phyloP scores from a whole-genome alignment of 2,888 invertebrate genomes.

The Sisyra nigra region DNA sequence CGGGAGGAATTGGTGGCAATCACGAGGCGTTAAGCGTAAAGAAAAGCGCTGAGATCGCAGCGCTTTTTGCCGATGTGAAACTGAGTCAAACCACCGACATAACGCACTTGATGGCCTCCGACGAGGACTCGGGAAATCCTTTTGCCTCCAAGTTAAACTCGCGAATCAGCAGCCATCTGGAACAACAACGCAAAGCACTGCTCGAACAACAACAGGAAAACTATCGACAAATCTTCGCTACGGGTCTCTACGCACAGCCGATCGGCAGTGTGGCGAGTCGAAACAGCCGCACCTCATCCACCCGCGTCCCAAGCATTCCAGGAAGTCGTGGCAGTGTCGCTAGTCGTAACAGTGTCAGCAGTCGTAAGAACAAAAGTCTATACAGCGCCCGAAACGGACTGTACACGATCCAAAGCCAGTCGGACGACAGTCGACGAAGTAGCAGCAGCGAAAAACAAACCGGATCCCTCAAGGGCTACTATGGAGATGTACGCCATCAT shows the following conservation, averaged over 20 bases:
- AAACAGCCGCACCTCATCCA: background rate
- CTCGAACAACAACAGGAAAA: conserved; percentile 6
- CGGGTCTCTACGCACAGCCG: conserved; percentile 3
- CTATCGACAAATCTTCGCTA: conserved; percentile 3
- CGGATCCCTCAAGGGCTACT: conserved; percentile 12
- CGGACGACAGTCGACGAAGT: conserved; percentile 24
- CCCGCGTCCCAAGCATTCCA: background rate
- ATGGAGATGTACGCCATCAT: background rate
- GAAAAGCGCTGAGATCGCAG: conserved; percentile 79
- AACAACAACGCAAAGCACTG: conserved; percentile 6
- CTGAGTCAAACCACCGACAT: conserved; percentile 55
- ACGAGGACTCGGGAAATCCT: conserved; percentile 12
- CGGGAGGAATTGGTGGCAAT: background rate
- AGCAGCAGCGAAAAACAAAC: conserved; percentile 17
- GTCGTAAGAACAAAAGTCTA: conserved; percentile 15
- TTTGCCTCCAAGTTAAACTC: conserved; percentile 1
- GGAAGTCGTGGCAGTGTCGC: conserved; percentile 16
- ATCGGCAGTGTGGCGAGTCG: conserved; percentile 1
- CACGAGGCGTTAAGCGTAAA: conserved; percentile 65
- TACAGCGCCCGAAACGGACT: conserved; percentile 27
- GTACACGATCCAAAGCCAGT: conserved; percentile 29
- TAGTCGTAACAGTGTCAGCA: background rate
- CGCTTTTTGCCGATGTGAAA: conserved; percentile 63
- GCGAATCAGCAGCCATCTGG: conserved; percentile 2
- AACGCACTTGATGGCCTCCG: conserved; percentile 25